Percentiles rank a stretch among this genome's conserved stretches.
These are phyloP conservation scores for Philypnodon macrostomus DNA, from an alignment of 2,797 vertebrate genomes.

Conservation along the genomic window DNA sequence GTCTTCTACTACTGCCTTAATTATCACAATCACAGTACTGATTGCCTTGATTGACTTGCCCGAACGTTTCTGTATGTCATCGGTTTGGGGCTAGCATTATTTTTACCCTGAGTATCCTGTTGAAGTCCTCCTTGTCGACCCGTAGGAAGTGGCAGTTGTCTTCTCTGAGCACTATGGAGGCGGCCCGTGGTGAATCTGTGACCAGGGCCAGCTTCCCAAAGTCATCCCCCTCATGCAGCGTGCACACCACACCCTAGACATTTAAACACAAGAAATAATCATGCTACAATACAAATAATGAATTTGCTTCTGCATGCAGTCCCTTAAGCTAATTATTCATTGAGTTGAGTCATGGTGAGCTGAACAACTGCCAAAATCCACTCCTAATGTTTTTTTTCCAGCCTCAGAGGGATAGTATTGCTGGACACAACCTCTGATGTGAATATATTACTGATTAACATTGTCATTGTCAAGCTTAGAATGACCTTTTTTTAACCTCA, in stretches of 20 bases:
- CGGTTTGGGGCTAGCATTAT: too few species aligned
- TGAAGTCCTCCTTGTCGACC: conserved; percentile 98
- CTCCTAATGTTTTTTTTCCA: conserved; percentile 51
- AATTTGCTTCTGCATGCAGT: conserved; percentile 29
- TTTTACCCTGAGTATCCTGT: conserved; percentile 95
- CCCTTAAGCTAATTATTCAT: conserved; percentile 51
- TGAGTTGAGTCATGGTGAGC: conserved; percentile 55
- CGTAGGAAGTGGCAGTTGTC: conserved; percentile 97
- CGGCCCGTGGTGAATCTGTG: conserved; percentile 92
- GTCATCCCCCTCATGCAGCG: conserved; percentile 94
- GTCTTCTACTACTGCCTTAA: neutral
- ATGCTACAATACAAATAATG: conserved; percentile 22
- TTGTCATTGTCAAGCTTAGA: conserved; percentile 4
- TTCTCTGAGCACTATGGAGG: conserved; percentile 93
- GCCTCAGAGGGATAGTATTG: conserved; percentile 13
- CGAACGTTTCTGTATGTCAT: neutral
- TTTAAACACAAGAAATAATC: conserved; percentile 1
- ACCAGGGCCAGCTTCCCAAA: conserved; percentile 96
- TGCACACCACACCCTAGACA: conserved; percentile 92
- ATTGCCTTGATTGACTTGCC: neutral
- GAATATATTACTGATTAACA: conserved; percentile 15
- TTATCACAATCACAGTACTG: neutral
- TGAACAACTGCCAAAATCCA: conserved; percentile 41
- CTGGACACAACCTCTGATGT: conserved; percentile 12
- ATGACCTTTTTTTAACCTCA: neutral